Evolutionary conservation across 1,140 invertebrate genomes (phyloP), one percentile per base, ranked within the genome.

Genomic region (Hypsibius dujardini): DNA sequence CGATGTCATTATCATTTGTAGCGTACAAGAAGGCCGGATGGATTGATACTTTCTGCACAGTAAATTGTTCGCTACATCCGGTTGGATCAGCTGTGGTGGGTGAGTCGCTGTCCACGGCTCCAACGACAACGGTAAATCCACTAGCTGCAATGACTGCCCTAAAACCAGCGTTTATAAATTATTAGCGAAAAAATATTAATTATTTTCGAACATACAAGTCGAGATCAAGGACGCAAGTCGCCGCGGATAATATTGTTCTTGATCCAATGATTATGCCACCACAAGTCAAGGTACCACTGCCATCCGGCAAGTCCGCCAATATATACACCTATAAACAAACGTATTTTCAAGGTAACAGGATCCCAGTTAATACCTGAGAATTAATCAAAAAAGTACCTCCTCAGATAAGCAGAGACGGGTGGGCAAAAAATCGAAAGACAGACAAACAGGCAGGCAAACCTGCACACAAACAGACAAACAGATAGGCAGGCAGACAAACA

Each of bases 1-100:
- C 50, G 7, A 56, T 56, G n/a, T 56, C 50, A n/a, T 56, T 56
- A 56, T 56, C 50, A 56, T 56, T n/a, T n/a, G 50, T 56, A n/a
- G 7, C n/a, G 50, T 56, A 56, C 7, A 56, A 7, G 50, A 12
- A 56, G 7, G 7, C 50, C 7, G 50, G 50, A 56, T 56, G n/a
- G 50, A n/a, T 56, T n/a, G n/a, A 7, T 12, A n/a, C 50, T n/a
- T 7, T n/a, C 50, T 56, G 50, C 7, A 56, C 50, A 56, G 50
- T 56, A n/a, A 56, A 56, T n/a, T 12, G 50, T n/a, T 56, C 7
- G 50, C 7, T n/a, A 56, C 50, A 56, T 7, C 50, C 50, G 7
- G 50, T 56, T n/a, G 50, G 50, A n/a, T 56, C 50, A 7, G n/a
- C 7, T 7, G 50, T 56, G 50, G 50, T n/a, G 7, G 50, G 50